Evolutionary conservation across 2,113 vertebrate genomes (phyloP).

Genomic region (Cavia aperea): DNA sequence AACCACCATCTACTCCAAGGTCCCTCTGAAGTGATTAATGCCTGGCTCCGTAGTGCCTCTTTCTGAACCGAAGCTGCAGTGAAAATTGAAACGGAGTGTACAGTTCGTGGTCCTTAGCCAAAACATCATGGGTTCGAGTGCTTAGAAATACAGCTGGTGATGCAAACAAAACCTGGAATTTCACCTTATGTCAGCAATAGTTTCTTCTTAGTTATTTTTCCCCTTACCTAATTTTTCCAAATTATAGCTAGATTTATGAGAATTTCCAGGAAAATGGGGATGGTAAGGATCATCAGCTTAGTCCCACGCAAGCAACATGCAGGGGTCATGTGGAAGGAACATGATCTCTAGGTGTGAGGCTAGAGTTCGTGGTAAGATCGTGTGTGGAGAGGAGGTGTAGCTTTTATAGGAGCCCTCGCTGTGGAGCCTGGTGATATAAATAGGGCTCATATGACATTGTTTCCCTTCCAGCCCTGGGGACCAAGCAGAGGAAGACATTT

Average conservation of each 20-base stretch:
- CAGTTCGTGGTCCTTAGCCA: background rate
- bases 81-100: conserved; percentile 38
- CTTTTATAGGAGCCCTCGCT: background rate
- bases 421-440: background rate
- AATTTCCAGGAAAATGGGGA: background rate
- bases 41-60: background rate
- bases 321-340: background rate
- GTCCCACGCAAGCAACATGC: conserved; percentile 28
- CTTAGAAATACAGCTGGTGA: background rate
- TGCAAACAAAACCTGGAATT: background rate
- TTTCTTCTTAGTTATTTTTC: background rate
- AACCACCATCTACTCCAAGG: background rate
- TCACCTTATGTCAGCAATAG: background rate
- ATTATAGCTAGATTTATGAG: background rate
- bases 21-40: background rate
- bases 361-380: background rate
- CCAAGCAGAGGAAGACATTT: background rate
- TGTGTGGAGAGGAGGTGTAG: background rate
- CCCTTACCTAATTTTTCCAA: background rate
- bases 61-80: conserved; percentile 1
- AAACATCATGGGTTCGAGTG: background rate
- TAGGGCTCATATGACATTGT: background rate
- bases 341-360: background rate
- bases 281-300: background rate
- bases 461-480: background rate